These are phyloP conservation scores for Cyprinodon tularosa DNA, from an alignment of 2,113 vertebrate species.

Conservation along the genomic window DNA sequence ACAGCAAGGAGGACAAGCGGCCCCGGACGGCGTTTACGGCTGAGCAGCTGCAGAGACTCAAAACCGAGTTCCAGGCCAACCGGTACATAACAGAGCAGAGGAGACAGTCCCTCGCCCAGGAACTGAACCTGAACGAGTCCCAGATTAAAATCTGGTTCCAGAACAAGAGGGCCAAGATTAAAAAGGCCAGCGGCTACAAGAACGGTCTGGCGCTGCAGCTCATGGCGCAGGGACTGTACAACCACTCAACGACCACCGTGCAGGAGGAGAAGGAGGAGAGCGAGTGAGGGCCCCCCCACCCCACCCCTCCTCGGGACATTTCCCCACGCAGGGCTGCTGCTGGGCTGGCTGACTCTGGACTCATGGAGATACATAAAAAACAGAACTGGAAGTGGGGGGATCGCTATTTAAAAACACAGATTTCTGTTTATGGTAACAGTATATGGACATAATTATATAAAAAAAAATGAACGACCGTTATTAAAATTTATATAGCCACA, in stretches of 20 bases:
- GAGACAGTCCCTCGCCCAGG: constrained; percentile 88
- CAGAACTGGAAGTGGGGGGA: constrained; percentile 56
- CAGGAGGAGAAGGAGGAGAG: constrained; percentile 96
- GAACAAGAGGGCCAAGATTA: constrained; percentile 92
- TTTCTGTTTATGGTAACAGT: constrained; percentile 89
- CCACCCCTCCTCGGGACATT: constrained; percentile 24
- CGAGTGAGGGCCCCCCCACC: constrained; percentile 75
- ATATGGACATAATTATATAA: constrained; percentile 92
- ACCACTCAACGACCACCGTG: constrained; percentile 94
- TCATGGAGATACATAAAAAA: constrained; percentile 42
- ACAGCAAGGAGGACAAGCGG: constrained; percentile 91
- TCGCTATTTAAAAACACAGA: constrained; percentile 87
- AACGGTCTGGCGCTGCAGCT: constrained; percentile 91
- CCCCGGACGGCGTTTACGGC: constrained; percentile 92
- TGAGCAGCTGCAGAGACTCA: constrained; percentile 92
- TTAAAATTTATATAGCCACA: constrained; percentile 95
- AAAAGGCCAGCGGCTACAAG: constrained; percentile 90
- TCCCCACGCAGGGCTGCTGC: constrained; percentile 2
- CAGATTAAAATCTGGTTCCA: constrained; percentile 96
- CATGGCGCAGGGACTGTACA: constrained; percentile 94
- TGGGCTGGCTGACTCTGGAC: constrained; percentile 12
- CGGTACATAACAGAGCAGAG: constrained; percentile 93
- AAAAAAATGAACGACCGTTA: constrained; percentile 72
- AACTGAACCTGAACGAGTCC: constrained; percentile 92
- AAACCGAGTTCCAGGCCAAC: constrained; percentile 91